phyloP scores from a whole-genome alignment of 2,888 invertebrate species.

The Chymomyza caudatula region DNA sequence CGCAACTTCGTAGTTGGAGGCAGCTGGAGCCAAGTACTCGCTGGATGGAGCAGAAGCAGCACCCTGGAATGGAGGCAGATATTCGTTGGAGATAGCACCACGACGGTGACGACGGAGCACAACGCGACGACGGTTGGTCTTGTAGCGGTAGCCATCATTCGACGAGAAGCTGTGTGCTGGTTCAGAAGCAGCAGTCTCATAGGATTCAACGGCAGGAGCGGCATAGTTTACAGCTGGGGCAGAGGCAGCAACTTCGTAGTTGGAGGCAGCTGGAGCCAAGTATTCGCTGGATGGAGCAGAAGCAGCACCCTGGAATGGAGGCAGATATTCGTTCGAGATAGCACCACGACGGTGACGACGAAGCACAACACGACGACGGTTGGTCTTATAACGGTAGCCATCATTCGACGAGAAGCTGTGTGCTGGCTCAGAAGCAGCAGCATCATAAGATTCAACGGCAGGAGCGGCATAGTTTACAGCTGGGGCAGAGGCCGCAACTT shows the following conservation, averaged over 20 bases:
- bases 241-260: slow-evolving; percentile 11
- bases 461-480: slow-evolving; percentile 36
- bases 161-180: too few relatives aligned
- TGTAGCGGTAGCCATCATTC: too few relatives aligned
- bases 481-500: slow-evolving; percentile 48
- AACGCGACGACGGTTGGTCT: too few relatives aligned
- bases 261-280: slow-evolving; percentile 34
- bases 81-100: too few relatives aligned
- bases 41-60: slow-evolving; percentile 28
- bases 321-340: too few relatives aligned
- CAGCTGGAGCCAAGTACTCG: slow-evolving; percentile 38
- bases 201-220: slow-evolving; percentile 35
- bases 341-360: too few relatives aligned
- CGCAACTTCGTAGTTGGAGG: slow-evolving; percentile 14
- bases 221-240: slow-evolving; percentile 45
- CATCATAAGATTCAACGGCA: slow-evolving; percentile 26
- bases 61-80: too few relatives aligned
- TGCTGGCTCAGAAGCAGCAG: too few relatives aligned
- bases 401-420: too few relatives aligned
- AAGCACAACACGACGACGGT: too few relatives aligned
- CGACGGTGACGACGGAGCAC: too few relatives aligned
- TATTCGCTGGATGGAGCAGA: slow-evolving; percentile 31
- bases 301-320: slow-evolving; percentile 36
- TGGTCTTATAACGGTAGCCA: too few relatives aligned
- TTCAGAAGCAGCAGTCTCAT: slow-evolving; percentile 37